Base-by-base conservation (phyloP, 1,140 invertebrate species). In the Apis cerana region DNA sequence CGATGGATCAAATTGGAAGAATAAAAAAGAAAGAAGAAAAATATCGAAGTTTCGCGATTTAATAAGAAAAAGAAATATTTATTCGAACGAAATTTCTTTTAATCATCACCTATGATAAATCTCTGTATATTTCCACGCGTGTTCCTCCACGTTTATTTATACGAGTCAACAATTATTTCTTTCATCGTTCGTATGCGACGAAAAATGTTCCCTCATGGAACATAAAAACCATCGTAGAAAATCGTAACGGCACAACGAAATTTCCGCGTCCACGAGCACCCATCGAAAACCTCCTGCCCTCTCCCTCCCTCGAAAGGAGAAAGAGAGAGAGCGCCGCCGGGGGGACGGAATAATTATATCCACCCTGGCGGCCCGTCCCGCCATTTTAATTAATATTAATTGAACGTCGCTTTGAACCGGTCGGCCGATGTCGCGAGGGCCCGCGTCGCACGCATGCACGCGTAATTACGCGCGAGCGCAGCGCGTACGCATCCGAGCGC, bases 341-440 rank as follows among this genome's bases (percentile, higher is more conserved):
- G 10, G 65, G 62, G 58, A 65, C 62, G 76, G 56, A 83, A 58
- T 90, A 86, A 88, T 88, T 89, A 88, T 85, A 87, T 84, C 79
- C 78, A 69, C 68, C 75, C 74, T 50, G 67, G 67, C 78, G 50
- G 61, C 43, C 64, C 21, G 59, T 67, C 79, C 79, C 62, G 75
- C 78, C 65, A 85, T 91, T 91, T 91, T 90, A 90, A 91, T 92
- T 91, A 91, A 92, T 91, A 91, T 92, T 91, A 91, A 92, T 92
- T 91, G 90, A 91, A 89, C 85, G 75, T 54, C 76, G 79, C 72
- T 87, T 87, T 74, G 75, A 74, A 68, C 75, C 69, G 76, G n/a
- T 61, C 54, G 65, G 58, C 50, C 81, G 83, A 89, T 88, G 90
- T 90, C 88, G 82, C 78, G 69, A 70, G 76, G 69, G n/a, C 43